Evolutionary conservation across 2,113 vertebrate species (phyloP).

Genomic region (Mystacornis crossleyi): DNA sequence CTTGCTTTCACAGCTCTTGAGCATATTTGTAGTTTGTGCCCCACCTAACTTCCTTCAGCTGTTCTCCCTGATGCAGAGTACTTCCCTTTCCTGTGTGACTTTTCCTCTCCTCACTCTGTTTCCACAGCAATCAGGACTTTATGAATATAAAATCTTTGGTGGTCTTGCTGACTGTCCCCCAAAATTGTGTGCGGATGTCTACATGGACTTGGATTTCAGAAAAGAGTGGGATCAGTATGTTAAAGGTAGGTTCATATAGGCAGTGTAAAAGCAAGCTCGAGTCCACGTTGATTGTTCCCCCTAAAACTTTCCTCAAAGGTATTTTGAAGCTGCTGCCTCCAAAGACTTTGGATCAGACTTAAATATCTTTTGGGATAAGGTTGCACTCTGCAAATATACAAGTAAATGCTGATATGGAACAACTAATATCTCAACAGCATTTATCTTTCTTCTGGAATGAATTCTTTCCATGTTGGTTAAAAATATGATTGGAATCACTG

Average conservation of each 20-base stretch:
- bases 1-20: conserved; percentile 34
- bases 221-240: conserved; percentile 89
- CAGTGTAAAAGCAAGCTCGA: neutral
- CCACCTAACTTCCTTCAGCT: conserved; percentile 64
- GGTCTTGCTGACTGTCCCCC: conserved; percentile 75
- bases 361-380: neutral
- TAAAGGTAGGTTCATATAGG: conserved; percentile 77
- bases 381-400: neutral
- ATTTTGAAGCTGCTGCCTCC: neutral
- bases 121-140: conserved; percentile 85
- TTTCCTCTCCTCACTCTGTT: conserved; percentile 18
- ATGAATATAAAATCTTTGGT: conserved; percentile 90
- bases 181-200: conserved; percentile 83
- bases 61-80: conserved; percentile 17
- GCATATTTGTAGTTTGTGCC: neutral
- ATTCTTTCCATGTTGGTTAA: neutral
- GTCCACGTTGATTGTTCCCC: neutral
- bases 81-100: conserved; percentile 55
- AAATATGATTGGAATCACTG: neutral
- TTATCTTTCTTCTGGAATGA: neutral
- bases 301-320: neutral
- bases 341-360: neutral
- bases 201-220: conserved; percentile 91
- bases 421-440: neutral
- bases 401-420: neutral